Evolutionary conservation across 2,888 invertebrate species (phyloP), one percentile per base, ranked within the genome.

Genomic region (Dryobotodes eremita): DNA sequence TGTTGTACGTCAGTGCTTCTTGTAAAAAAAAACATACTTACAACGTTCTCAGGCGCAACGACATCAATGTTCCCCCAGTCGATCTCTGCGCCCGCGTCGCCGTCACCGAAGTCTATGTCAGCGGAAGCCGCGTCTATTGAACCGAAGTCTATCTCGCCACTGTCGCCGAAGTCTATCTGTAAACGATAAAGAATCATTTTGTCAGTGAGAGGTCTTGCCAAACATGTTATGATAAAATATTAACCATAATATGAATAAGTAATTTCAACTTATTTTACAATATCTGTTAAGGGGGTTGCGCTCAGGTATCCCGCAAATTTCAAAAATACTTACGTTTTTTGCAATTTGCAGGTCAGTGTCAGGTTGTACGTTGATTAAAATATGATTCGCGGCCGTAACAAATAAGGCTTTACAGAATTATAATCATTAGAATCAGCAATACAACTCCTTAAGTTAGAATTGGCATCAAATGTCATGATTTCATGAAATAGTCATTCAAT

Each of bases 101-200:
- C 97, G 50, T 97, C 97, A 1, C 98, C 98, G 97, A 98, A 98
- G 93, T 98, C 98, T 77, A 98, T 98, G 36, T 97, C 97, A 15
- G 96, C 90, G 42, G 94, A 92, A 42, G 95, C 92, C 64, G 94
- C 91, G 72, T 96, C 96, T 36, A 97, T 87, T 2, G 97, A 97
- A 15, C 97, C 98, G 80, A 96, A 97, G 82, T 97, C 97, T 82
- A 97, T 95, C 62, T 93, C 95, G 0, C 77, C 89, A 53, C 88
- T 83, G 62, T 96, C 97, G 0, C 97, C 98, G 90, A 98, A 98
- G 91, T 98, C 98, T 79, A 98, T 97, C 91, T 97, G 90, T 42
- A 26, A 26, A 61, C 17, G 20, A 42, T 55, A 42, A n/a, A 69
- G 6, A 53, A 31, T 36, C 31, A 36, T 53, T 36, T 15, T 53